A percentile compares a stretch with the other conserved stretches of the same genome.
Conservation (phyloP, 2,888 invertebrate genomes). For the Cosmorhoe ocellata region DNA sequence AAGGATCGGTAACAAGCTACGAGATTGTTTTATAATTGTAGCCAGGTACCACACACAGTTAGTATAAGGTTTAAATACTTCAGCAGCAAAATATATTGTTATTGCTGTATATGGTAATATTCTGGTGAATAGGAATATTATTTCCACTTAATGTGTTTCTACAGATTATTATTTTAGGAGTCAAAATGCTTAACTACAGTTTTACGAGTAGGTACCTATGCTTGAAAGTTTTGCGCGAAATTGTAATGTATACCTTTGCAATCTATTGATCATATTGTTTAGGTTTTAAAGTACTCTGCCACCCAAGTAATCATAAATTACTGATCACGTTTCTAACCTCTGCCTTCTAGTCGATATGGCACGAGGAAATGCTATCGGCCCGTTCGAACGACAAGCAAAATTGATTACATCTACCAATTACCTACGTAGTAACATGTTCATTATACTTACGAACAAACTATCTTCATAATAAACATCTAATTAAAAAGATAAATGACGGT, state of each 20-base stretch:
- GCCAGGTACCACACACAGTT: no score
- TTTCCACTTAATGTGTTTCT: no score
- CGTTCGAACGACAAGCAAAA: slow-evolving; percentile 18
- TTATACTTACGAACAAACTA: slow-evolving; percentile 15
- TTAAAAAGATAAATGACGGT: slow-evolving; percentile 23
- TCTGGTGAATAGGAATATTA: not conserved
- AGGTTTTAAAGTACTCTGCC: not conserved
- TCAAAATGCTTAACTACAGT: no score
- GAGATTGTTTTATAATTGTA: slow-evolving; percentile 3
- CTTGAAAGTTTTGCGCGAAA: no score
- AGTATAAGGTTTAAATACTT: not conserved
- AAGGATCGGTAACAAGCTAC: slow-evolving; percentile 9
- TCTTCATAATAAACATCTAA: slow-evolving; percentile 14
- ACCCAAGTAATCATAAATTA: slow-evolving; percentile 24
- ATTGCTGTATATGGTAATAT: slow-evolving; percentile 3
- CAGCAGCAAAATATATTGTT: not conserved
- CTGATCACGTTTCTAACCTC: slow-evolving; percentile 33
- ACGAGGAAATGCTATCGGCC: slow-evolving; percentile 6
- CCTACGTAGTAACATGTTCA: slow-evolving; percentile 21
- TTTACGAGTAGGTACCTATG: no score
- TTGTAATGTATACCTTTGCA: not conserved
- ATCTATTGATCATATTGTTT: not conserved
- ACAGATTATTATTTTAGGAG: no score
- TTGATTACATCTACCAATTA: slow-evolving; percentile 25
- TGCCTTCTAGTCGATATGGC: slow-evolving; percentile 19